phyloP scores from a whole-genome alignment of 2,113 vertebrate genomes.

The Psophia crepitans region DNA sequence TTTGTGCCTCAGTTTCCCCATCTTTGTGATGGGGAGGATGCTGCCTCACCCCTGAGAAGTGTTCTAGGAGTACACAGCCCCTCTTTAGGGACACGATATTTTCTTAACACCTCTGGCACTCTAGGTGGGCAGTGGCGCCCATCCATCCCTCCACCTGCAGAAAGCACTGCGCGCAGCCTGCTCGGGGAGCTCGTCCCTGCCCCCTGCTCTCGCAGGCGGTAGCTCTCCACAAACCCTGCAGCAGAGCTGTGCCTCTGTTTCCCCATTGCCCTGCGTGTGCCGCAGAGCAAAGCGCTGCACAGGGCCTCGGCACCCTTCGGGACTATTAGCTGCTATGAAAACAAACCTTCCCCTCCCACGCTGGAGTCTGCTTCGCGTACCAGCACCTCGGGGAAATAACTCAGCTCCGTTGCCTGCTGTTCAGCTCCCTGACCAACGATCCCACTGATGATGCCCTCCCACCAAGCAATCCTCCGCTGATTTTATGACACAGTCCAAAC shows the following conservation, averaged over 20 bases:
- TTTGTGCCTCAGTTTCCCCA: neutral
- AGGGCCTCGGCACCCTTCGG: neutral
- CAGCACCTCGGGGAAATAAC: neutral
- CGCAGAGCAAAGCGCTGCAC: neutral
- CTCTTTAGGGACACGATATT: neutral
- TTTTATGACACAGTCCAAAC: neutral
- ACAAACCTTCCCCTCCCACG: slow-evolving; percentile 12
- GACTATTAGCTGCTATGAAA: slow-evolving; percentile 6
- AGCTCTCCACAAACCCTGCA: neutral
- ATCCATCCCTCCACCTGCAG: neutral
- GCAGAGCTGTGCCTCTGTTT: neutral
- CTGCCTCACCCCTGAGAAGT: neutral
- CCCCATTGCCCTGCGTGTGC: neutral
- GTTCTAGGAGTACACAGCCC: neutral
- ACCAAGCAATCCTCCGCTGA: neutral
- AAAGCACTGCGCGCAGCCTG: neutral
- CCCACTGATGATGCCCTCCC: neutral
- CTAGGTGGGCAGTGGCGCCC: neutral
- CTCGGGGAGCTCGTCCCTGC: rapidly evolving
- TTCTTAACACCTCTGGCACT: neutral
- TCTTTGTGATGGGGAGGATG: neutral
- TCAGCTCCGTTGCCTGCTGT: neutral
- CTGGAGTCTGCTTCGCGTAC: neutral
- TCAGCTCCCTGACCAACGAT: neutral
- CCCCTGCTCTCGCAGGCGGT: neutral